phyloP scores from a whole-genome alignment of 2,113 vertebrate species.

The Fregetta grallaria region DNA sequence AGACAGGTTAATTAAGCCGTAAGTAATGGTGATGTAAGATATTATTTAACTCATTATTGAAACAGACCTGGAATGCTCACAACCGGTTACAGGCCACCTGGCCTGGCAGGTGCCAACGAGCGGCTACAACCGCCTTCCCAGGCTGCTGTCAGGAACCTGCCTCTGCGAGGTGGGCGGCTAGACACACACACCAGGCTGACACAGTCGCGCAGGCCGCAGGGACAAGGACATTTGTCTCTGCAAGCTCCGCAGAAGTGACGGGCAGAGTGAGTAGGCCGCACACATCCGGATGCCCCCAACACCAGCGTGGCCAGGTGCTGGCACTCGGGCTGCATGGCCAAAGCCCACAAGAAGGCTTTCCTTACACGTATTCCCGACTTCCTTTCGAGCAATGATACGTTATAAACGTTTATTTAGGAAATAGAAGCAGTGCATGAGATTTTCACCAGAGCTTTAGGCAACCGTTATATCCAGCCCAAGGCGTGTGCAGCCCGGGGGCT shows the following conservation, averaged over 20 bases:
- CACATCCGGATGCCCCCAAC: accelerated
- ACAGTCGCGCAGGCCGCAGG: accelerated
- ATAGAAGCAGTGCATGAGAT: accelerated
- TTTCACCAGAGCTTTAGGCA: background rate
- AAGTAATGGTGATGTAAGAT: background rate
- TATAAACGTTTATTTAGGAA: background rate
- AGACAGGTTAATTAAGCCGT: background rate
- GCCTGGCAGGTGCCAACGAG: background rate
- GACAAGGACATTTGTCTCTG: accelerated
- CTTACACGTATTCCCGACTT: background rate
- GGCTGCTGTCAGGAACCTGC: accelerated
- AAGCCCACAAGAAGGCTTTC: background rate
- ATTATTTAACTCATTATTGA: background rate
- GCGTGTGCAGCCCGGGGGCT: accelerated
- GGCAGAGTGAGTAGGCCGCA: background rate
- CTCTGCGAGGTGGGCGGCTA: accelerated
- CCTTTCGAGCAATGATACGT: background rate
- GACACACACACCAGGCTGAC: accelerated
- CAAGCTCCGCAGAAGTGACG: accelerated
- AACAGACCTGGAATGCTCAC: too few relatives aligned
- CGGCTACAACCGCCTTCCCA: accelerated
- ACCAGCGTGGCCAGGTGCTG: accelerated
- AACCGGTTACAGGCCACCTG: too few relatives aligned
- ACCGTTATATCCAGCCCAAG: accelerated
- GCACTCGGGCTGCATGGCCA: accelerated